Percentiles rank a stretch among this genome's conserved stretches.
Evolutionary conservation across 2,113 vertebrate species (phyloP).

Genomic region (Heterotilapia buettikoferi): DNA sequence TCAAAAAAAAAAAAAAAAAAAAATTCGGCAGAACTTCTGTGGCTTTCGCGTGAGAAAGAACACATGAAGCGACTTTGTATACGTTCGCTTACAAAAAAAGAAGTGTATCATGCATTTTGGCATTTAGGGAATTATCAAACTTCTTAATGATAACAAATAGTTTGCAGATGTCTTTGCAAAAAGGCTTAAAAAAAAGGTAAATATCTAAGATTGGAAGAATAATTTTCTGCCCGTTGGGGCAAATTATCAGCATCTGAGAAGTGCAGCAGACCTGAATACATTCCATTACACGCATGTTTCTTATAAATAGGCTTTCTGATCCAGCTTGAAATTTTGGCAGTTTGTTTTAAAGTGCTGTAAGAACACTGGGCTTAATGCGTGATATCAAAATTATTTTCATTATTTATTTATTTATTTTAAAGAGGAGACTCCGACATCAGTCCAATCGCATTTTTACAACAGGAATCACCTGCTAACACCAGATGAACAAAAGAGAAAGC

Average conservation of each 20-base stretch:
- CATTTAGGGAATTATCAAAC: not conserved
- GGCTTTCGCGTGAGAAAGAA: not conserved
- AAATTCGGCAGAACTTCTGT: not conserved
- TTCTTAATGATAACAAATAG: not conserved
- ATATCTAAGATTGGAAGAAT: not conserved
- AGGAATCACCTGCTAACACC: constrained; percentile 31
- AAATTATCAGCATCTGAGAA: constrained; percentile 6
- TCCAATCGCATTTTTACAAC: constrained; percentile 26
- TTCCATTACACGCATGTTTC: not conserved
- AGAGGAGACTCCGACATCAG: constrained; percentile 12
- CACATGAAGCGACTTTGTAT: constrained; percentile 5
- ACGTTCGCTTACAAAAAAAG: not conserved
- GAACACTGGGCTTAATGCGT: constrained; percentile 38
- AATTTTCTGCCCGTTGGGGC: not conserved
- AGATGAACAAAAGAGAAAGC: constrained; percentile 5
- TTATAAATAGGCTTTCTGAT: constrained; percentile 16
- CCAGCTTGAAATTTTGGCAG: constrained; percentile 51
- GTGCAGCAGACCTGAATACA: constrained; percentile 29
- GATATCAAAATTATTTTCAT: constrained; percentile 11
- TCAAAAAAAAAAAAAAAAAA: not conserved
- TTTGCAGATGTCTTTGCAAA: not conserved
- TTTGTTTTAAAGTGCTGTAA: constrained; percentile 66
- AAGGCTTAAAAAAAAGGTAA: not conserved
- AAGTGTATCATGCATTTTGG: not conserved
- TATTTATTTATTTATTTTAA: constrained; percentile 3